These are phyloP conservation scores for Pomatorhinus ruficollis DNA, from an alignment of 2,113 vertebrate species.

Conservation along the genomic window DNA sequence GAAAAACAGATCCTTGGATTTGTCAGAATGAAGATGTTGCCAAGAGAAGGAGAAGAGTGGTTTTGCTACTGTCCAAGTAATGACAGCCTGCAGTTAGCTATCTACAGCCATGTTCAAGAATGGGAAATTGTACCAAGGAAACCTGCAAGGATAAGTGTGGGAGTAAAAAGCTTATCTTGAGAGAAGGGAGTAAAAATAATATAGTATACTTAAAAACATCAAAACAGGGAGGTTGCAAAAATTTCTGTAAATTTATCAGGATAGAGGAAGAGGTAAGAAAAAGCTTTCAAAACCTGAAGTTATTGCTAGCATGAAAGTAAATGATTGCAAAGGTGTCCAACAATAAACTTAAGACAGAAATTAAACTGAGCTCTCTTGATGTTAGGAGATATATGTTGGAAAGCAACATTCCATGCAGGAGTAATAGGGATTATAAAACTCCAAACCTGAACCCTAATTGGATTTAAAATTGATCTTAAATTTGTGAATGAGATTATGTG, in stretches of 20 bases:
- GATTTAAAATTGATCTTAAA: not conserved
- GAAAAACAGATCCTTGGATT: not conserved
- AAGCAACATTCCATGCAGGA: not conserved
- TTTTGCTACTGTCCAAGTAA: not conserved
- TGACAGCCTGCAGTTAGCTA: not conserved
- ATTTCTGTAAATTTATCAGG: not conserved
- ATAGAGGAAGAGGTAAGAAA: not conserved
- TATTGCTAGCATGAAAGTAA: not conserved
- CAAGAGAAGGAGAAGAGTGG: not conserved
- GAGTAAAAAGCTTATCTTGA: not conserved
- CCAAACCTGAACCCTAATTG: not conserved
- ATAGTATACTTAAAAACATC: not conserved
- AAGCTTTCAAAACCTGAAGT: not conserved
- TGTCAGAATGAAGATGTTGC: not conserved
- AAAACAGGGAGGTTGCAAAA: not conserved
- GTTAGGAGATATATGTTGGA: not conserved
- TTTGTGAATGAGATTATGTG: not conserved
- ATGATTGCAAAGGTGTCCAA: not conserved
- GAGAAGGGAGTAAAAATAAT: not conserved
- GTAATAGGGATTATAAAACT: not conserved
- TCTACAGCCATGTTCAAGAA: not conserved
- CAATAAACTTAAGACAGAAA: not conserved
- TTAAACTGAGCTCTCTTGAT: not conserved
- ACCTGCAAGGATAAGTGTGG: not conserved
- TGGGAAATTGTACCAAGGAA: not conserved